Base-by-base conservation (phyloP, 2,113 vertebrate genomes). In the Oryzias celebensis region DNA sequence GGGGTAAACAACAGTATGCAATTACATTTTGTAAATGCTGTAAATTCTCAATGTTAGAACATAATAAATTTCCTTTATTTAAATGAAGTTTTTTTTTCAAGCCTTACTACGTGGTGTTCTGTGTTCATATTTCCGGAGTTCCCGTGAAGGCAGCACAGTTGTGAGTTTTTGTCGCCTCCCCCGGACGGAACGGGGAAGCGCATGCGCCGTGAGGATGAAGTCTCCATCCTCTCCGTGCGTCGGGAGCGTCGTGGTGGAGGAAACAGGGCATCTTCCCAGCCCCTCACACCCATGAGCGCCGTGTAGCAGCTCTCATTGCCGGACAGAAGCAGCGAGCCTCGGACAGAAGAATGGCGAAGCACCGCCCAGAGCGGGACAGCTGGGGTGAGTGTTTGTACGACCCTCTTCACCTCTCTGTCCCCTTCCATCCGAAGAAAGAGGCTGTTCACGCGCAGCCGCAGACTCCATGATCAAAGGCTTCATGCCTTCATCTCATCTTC, bases 361-460 rank as follows among this genome's bases (percentile, higher is more conserved):
- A 83, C 81, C 94, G 94, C 68, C 94, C 88, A 82, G 93, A 96
- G 69, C 87, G 94, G 82, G 96, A 96, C 85, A 96, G 96, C 80
- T 97, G 96, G 96, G 95, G 96, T 96, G 90, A 94, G 94, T 93
- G 82, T 83, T 77, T 64, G 82, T 87, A 79, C 78, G 68, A 14
- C 62, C 52, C 80, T 1, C 59, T 65, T 42, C 72, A 56, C 62
- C 41, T 59, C 14, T 53, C 51, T 58, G 26, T 51, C 55, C 45
- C 20, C 66, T 44, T 12, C 36, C 36, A 36, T 10, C 36, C 8
- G 36, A 36, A 36, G 36, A 36, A 36, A 36, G 36, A 36, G 36
- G 36, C 36, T 12, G 36, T 2, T 36, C 8, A 10, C 36, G 8
- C 36, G 36, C 36, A 36, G 36, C 8, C 36, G 36, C 36, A 42